Percentiles rank a stretch among this genome's conserved stretches.
Conservation (phyloP, 2,797 vertebrate species). For the Falco rusticolus region DNA sequence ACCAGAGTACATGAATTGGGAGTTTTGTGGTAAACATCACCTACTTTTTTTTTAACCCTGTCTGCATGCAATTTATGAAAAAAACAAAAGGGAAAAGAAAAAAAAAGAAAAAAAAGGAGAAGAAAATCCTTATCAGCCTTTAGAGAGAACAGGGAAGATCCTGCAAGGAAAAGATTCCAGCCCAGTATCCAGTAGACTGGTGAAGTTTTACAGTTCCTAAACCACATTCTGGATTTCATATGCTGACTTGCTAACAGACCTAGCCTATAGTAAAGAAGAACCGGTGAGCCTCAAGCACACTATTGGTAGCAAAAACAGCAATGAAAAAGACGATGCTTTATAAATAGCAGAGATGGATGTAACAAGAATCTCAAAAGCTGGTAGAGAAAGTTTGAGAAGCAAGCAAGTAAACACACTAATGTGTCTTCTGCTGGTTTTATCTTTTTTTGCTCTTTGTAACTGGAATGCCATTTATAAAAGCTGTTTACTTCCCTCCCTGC, state of each 20-base stretch:
- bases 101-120: neutral
- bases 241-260: neutral
- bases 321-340: neutral
- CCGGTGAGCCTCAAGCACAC: neutral
- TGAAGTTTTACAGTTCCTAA: neutral
- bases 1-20: neutral
- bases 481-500: neutral
- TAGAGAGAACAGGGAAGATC: neutral
- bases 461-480: neutral
- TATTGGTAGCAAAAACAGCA: neutral
- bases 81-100: neutral
- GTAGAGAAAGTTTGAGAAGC: neutral
- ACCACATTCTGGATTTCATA: neutral
- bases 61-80: neutral
- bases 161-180: neutral
- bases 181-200: neutral
- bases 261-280: neutral
- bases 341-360: neutral
- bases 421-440: neutral
- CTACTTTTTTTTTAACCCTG: neutral
- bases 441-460: neutral
- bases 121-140: neutral
- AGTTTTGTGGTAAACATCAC: neutral
- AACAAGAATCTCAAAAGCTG: neutral
- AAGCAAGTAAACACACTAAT: neutral